Base-by-base conservation (phyloP, 2,797 vertebrate species). In the Schizopygopsis malacanthus region DNA sequence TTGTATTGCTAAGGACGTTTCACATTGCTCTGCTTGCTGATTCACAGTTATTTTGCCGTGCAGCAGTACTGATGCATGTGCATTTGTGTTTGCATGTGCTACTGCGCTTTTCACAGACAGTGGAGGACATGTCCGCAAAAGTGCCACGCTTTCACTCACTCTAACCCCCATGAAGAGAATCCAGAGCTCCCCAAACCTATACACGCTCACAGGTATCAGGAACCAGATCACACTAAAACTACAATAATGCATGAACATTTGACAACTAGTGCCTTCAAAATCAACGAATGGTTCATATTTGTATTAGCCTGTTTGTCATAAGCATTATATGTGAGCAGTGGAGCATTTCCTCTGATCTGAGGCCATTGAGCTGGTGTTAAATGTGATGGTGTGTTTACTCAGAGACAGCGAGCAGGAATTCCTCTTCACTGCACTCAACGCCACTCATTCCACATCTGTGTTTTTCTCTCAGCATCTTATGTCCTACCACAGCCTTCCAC, bases 141-240 rank as follows among this genome's bases (percentile, higher is more conserved):
- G 95, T 88, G 93, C 95, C 25, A 95, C 95, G 89, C 95, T 97
- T 94, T 97, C 95, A 94, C 96, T 97, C 89, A 96, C 94, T 90
- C 93, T 97, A 95, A 96, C 95, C 91, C 94, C 96, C 90, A 95
- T 97, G 96, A 97, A 97, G 96, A 97, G 96, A 92, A 95, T 96
- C 90, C 96, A 97, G 89, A 97, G 96, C 94, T 97, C 96, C 94
- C 96, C 96, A 94, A 97, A 97, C 94, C 95, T 97, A 5, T 95
- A 70, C 88, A 86, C 95, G 94, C 90, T 95, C 81, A 91, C 95
- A 97, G 96, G 96, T 97, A 97, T 95, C 94, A 90, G 47, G 52
- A 77, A 77, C 18, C 25, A 33, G 37, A 59, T 47, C 82, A 88
- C 71, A 81, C 80, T 61, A 59, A 73, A 61, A 39, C 73, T 76